A percentile compares a stretch with the other conserved stretches of the same genome.
These are phyloP conservation scores for Harpagoxenus sublaevis DNA, from an alignment of 2,888 invertebrate species.

Conservation along the genomic window DNA sequence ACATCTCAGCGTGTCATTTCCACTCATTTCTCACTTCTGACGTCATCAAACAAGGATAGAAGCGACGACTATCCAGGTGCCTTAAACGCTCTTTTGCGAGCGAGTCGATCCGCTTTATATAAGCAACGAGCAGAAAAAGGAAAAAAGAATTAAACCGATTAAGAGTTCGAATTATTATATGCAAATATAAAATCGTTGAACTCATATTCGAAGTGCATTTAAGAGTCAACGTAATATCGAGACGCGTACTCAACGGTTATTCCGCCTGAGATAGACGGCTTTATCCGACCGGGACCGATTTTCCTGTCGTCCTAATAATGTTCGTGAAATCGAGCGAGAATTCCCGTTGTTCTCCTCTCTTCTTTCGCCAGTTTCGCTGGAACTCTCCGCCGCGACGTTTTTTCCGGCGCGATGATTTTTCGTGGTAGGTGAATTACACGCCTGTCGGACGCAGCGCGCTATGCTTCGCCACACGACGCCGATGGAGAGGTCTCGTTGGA, in stretches of 20 bases:
- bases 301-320: conserved; percentile 44
- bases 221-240: background rate
- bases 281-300: conserved; percentile 42
- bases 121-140: background rate
- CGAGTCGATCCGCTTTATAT: background rate
- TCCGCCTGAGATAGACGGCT: conserved; percentile 8
- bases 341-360: conserved; percentile 47
- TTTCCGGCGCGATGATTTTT: conserved; percentile 80
- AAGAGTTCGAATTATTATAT: background rate
- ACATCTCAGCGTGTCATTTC: no score
- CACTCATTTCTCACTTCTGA: no score
- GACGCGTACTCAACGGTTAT: conserved; percentile 6
- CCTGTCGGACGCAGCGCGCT: conserved; percentile 82
- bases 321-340: conserved; percentile 59
- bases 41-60: no score
- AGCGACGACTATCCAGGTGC: no score
- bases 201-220: background rate
- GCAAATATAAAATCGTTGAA: background rate
- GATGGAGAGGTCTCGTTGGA: conserved; percentile 48
- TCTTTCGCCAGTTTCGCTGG: conserved; percentile 54
- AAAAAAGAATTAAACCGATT: background rate
- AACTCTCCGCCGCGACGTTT: conserved; percentile 71
- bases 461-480: conserved; percentile 62
- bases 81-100: background rate
- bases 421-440: conserved; percentile 84